These are phyloP conservation scores for Hemaris fuciformis DNA, from an alignment of 2,888 invertebrate genomes.

Conservation along the genomic window DNA sequence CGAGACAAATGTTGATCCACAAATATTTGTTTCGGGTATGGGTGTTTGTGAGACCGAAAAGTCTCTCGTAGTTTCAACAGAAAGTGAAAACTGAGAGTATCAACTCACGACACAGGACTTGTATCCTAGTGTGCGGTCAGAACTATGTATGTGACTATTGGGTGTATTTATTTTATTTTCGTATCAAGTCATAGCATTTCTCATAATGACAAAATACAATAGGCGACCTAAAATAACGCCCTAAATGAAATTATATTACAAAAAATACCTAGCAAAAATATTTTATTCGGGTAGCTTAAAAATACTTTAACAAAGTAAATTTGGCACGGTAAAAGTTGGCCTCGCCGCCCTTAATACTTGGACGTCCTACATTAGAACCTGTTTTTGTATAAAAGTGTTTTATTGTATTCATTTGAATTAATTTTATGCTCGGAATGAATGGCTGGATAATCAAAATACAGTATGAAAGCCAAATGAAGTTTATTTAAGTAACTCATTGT, in stretches of 20 bases:
- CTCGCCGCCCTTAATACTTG: slow-evolving; percentile 6
- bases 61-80: too few relatives aligned
- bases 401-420: slow-evolving; percentile 34
- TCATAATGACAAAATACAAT: too few relatives aligned
- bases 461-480: slow-evolving; percentile 16
- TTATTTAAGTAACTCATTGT: neutral
- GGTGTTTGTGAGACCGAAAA: too few relatives aligned
- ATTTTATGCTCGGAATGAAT: slow-evolving; percentile 27
- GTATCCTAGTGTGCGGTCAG: too few relatives aligned
- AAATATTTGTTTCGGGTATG: too few relatives aligned
- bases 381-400: slow-evolving; percentile 30
- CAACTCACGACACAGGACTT: too few relatives aligned
- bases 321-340: neutral
- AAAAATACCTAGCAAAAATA: neutral
- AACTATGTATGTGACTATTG: too few relatives aligned
- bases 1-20: too few relatives aligned
- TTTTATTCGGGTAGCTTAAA: too few relatives aligned
- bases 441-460: slow-evolving; percentile 24
- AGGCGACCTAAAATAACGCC: neutral
- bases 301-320: neutral
- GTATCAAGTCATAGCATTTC: too few relatives aligned
- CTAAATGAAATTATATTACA: neutral
- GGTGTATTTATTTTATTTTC: too few relatives aligned
- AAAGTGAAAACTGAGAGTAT: too few relatives aligned
- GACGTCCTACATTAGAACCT: slow-evolving; percentile 20